Percentiles rank a stretch among this genome's conserved stretches.
Evolutionary conservation across 30 jellyfish, hydroid and myxozoan genomes (phyloP).

Genomic region (Euphysa ruthae): DNA sequence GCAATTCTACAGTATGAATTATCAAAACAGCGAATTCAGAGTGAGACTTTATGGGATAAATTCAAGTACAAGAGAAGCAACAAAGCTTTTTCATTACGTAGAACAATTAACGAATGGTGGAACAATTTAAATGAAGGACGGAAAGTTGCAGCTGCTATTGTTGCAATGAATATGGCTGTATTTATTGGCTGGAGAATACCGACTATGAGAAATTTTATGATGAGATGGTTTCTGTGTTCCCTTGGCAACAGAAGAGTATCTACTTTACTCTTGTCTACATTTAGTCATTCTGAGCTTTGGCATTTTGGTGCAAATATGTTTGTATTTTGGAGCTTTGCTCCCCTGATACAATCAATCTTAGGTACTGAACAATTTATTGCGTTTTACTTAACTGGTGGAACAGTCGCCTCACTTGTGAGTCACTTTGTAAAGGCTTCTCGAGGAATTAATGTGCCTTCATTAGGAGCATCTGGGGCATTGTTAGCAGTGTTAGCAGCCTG

Average conservation of each 20-base stretch:
- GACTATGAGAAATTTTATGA: conserved; percentile 47
- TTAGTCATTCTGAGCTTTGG: conserved; percentile 94
- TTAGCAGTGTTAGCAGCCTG: conserved; percentile 91
- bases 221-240: conserved; percentile 62
- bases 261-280: conserved; percentile 70
- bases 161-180: conserved; percentile 54
- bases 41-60: background rate
- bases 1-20: conserved; percentile 71
- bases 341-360: conserved; percentile 55
- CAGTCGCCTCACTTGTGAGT: conserved; percentile 69
- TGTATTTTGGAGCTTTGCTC: conserved; percentile 94
- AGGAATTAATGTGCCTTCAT: conserved; percentile 46
- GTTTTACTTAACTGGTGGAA: conserved; percentile 86
- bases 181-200: conserved; percentile 77
- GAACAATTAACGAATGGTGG: conserved; percentile 82
- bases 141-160: conserved; percentile 60
- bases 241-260: conserved; percentile 37
- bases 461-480: conserved; percentile 97
- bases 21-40: background rate
- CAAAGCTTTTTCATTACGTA: conserved; percentile 9
- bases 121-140: conserved; percentile 68
- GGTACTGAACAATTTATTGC: conserved; percentile 93
- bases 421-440: conserved; percentile 58
- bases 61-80: conserved; percentile 1
- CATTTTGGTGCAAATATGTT: conserved; percentile 90